phyloP scores from a whole-genome alignment of 2,113 vertebrate genomes.

The Colistium nudipinnis region DNA sequence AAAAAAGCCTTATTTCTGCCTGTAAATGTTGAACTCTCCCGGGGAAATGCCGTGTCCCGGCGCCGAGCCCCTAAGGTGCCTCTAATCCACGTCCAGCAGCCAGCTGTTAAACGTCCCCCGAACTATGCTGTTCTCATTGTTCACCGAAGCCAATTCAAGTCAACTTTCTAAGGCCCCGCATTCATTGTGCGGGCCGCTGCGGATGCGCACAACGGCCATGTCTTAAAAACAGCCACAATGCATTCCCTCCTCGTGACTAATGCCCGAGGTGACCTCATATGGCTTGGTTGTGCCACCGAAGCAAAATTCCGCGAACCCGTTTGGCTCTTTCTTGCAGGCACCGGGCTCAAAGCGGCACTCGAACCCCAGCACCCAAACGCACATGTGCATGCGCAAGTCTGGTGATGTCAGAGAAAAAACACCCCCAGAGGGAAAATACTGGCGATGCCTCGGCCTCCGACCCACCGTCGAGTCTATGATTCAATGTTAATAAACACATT shows the following conservation, averaged over 20 bases:
- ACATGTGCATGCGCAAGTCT: conserved; percentile 10
- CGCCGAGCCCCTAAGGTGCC: conserved; percentile 71
- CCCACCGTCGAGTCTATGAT: background rate
- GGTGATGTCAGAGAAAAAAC: conserved; percentile 41
- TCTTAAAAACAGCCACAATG: conserved; percentile 85
- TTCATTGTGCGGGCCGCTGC: conserved; percentile 75
- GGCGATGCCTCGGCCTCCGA: conserved; percentile 19
- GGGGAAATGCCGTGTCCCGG: conserved; percentile 40
- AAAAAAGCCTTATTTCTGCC: conserved; percentile 32
- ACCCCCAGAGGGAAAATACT: conserved; percentile 18
- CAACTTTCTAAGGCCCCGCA: conserved; percentile 81
- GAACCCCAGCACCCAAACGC: conserved; percentile 42
- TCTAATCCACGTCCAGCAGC: conserved; percentile 78
- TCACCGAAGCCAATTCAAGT: conserved; percentile 80
- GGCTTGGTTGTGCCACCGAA: conserved; percentile 78
- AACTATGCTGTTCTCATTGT: conserved; percentile 79
- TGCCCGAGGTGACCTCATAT: conserved; percentile 82
- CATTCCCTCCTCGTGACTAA: conserved; percentile 83
- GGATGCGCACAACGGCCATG: conserved; percentile 76
- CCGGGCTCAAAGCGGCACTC: conserved; percentile 52
- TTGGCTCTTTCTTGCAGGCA: conserved; percentile 79
- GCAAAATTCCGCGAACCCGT: conserved; percentile 82
- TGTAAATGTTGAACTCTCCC: conserved; percentile 32
- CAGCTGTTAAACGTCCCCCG: conserved; percentile 70
- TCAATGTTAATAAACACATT: background rate